Percentiles rank a stretch among this genome's conserved stretches.
Conservation (phyloP, 1,140 invertebrate species). For the Hestina assimilis region DNA sequence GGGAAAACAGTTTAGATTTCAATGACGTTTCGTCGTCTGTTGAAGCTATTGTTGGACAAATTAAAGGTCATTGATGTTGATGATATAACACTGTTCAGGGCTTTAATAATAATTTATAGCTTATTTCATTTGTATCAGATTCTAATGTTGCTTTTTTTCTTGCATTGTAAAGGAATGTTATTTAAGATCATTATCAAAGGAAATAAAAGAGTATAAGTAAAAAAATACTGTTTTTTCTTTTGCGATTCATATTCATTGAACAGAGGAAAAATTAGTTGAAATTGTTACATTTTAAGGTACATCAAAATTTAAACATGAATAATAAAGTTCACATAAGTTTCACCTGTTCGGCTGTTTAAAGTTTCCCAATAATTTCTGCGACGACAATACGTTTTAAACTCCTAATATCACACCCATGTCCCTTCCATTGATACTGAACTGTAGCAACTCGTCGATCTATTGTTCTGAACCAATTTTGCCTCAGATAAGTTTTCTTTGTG, state of each 20-base stretch:
- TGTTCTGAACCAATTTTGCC: conserved; percentile 30
- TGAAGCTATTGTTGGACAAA: conserved; percentile 2
- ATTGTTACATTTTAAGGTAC: too few relatives aligned
- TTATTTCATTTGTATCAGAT: neutral
- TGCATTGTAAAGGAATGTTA: neutral
- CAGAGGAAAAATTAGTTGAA: too few relatives aligned
- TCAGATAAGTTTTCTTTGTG: conserved; percentile 31
- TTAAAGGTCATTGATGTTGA: conserved; percentile 14
- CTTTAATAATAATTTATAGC: conserved; percentile 9
- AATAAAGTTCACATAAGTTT: neutral
- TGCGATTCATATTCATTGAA: too few relatives aligned
- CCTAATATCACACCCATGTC: conserved; percentile 1
- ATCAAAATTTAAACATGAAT: neutral
- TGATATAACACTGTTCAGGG: conserved; percentile 10
- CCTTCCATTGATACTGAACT: conserved; percentile 1
- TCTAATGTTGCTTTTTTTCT: neutral
- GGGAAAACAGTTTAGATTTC: neutral
- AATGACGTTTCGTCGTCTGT: neutral
- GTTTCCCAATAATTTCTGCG: neutral
- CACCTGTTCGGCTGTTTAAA: neutral
- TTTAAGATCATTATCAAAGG: neutral
- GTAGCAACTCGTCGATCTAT: conserved; percentile 11
- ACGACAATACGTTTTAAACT: neutral
- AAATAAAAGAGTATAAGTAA: neutral
- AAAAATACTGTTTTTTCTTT: too few relatives aligned